phyloP scores from a whole-genome alignment of 2,113 vertebrate species.

The Pituophis catenifer region DNA sequence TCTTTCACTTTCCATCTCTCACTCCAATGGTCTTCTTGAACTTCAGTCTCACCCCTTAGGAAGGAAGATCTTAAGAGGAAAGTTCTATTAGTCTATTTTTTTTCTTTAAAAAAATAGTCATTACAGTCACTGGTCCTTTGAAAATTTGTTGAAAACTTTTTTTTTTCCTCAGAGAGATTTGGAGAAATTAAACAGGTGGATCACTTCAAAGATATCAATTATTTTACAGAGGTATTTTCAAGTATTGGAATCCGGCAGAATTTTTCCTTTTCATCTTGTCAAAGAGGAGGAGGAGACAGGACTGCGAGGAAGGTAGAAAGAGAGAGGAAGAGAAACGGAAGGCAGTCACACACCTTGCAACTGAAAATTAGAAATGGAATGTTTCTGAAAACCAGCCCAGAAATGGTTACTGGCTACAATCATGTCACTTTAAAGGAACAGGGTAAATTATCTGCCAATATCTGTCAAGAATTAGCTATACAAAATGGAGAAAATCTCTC shows the following conservation, averaged over 20 bases:
- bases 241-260: neutral
- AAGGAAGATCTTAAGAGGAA: neutral
- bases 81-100: neutral
- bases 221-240: neutral
- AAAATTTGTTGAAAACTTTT: neutral
- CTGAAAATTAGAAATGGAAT: neutral
- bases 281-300: neutral
- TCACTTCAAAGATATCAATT: neutral
- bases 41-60: neutral
- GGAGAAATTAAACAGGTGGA: neutral
- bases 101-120: neutral
- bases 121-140: neutral
- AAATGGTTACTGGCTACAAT: neutral
- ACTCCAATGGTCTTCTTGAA: neutral
- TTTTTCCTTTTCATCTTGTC: neutral
- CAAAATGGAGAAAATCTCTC: constrained; percentile 32
- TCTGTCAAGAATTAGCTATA: constrained; percentile 38
- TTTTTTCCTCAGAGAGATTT: neutral
- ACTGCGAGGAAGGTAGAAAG: neutral
- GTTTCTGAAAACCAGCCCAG: neutral
- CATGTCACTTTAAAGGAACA: constrained; percentile 21
- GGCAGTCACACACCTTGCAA: neutral
- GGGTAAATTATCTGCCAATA: constrained; percentile 20
- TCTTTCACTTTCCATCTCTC: neutral
- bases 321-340: neutral